A percentile compares a stretch with the other conserved stretches of the same genome.
Evolutionary conservation across 2,888 invertebrate species (phyloP).

Genomic region (Diplazon laetatorius): DNA sequence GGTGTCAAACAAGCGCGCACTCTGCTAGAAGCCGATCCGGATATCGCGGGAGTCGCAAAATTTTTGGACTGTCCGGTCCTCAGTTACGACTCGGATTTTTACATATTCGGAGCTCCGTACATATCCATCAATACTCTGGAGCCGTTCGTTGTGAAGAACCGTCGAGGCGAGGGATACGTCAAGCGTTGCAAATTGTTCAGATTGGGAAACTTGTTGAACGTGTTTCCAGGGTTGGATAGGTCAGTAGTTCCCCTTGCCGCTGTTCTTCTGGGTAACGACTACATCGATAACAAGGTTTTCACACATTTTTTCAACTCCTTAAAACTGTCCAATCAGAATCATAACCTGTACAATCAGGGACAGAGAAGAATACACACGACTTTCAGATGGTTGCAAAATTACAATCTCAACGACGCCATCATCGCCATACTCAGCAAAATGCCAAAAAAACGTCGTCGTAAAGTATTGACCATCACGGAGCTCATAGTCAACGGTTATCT

Average conservation of each 20-base stretch:
- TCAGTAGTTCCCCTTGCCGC: slow-evolving; percentile 91
- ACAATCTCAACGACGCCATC: slow-evolving; percentile 88
- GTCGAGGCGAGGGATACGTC: slow-evolving; percentile 77
- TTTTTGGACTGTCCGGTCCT: slow-evolving; percentile 92
- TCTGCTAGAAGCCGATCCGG: slow-evolving; percentile 95
- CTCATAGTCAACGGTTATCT: slow-evolving; percentile 87
- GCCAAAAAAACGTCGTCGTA: slow-evolving; percentile 84
- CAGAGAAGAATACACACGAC: slow-evolving; percentile 89
- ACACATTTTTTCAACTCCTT: slow-evolving; percentile 88
- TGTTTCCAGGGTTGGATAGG: slow-evolving; percentile 87
- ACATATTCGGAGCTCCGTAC: slow-evolving; percentile 92
- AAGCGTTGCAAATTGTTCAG: slow-evolving; percentile 89
- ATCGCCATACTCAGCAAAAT: slow-evolving; percentile 86
- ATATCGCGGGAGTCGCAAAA: slow-evolving; percentile 92
- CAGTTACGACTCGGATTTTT: slow-evolving; percentile 97
- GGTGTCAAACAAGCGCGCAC: slow-evolving; percentile 88
- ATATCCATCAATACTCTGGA: slow-evolving; percentile 90
- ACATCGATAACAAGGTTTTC: slow-evolving; percentile 88
- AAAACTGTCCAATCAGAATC: slow-evolving; percentile 83
- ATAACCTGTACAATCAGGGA: slow-evolving; percentile 83
- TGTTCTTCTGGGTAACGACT: slow-evolving; percentile 95
- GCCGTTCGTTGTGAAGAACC: slow-evolving; percentile 78
- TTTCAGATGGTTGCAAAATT: slow-evolving; percentile 90
- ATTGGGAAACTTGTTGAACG: slow-evolving; percentile 87
- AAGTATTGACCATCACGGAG: slow-evolving; percentile 85